Evolutionary conservation across 1,140 invertebrate species (phyloP), one percentile per base, ranked within the genome.

Genomic region (Drosophila punjabiensis): DNA sequence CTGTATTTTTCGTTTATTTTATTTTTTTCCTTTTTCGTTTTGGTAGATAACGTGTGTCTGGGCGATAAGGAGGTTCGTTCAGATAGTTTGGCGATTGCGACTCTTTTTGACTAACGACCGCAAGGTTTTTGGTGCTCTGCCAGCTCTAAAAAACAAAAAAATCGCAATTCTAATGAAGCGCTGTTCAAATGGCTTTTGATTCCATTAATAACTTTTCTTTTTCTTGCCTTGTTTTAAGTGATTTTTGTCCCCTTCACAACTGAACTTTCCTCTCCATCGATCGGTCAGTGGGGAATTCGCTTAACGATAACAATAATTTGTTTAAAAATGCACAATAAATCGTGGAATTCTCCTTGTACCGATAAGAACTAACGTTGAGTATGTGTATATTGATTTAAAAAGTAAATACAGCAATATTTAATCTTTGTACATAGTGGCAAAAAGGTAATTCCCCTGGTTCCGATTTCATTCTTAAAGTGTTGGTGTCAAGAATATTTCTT

Each of bases 1-100:
- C 68, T 59, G 76, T 41, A 18, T 61, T 64, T 47, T 74, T 80
- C 20, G 32, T 61, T 63, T 28, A 60, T 59, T 62, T 32, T 48
- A 32, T 33, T 70, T 56, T 59, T 37, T 48, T 32, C 24, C 24
- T 13, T 59, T 66, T 63, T 55, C 41, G 16, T 47, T 48, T 62
- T 35, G 43, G 60, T 89, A 79, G 85, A 81, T 78, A 85, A 62
- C 55, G 33, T 53, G 59, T 63, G 39, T 68, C 81, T 73, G 59
- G 68, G 28, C 88, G 85, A 89, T 89, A 89, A 79, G 76, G 76
- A 70, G 76, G 58, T 41, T 69, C 58, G 43, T 39, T 45, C 9
- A 43, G 47, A 52, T 74, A 61, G 70, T 74, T 75, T 45, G 37
- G 14, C 47, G 70, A 62, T 73, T 74, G 55, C 55, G 68, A 62